Conservation (phyloP, 92 coral and sea anemone genomes). For the Epizoanthus illoricatus region DNA sequence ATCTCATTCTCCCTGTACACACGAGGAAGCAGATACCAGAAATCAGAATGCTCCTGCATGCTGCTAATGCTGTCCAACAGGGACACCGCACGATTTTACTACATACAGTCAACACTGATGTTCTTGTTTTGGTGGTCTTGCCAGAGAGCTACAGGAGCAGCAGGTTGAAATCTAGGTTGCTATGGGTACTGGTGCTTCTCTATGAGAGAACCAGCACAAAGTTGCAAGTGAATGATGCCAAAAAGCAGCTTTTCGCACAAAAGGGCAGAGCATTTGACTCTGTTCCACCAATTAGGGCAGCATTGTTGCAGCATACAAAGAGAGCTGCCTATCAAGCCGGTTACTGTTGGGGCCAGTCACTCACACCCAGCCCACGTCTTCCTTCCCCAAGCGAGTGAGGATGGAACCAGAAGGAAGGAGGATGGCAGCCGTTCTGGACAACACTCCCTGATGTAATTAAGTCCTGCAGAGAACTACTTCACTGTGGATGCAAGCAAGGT, state of each 20-base stretch:
- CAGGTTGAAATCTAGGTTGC: conserved; percentile 53
- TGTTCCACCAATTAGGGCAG: conserved; percentile 45
- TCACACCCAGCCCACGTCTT: not conserved
- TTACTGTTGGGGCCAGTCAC: conserved; percentile 26
- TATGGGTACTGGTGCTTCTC: conserved; percentile 54
- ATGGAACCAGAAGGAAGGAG: too few species aligned
- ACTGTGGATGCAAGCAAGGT: too few species aligned
- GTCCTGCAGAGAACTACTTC: too few species aligned
- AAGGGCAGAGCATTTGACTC: conserved; percentile 45
- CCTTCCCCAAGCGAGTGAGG: too few species aligned
- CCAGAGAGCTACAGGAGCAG: not conserved
- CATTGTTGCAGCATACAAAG: too few species aligned
- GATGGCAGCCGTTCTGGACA: too few species aligned
- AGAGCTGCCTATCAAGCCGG: conserved; percentile 24
- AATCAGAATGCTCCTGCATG: too few species aligned
- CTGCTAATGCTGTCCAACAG: too few species aligned
- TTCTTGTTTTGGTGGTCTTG: not conserved
- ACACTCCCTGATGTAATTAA: too few species aligned
- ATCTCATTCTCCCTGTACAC: not conserved
- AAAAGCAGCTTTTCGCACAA: conserved; percentile 56
- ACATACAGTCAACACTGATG: not conserved
- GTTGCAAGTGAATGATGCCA: conserved; percentile 36
- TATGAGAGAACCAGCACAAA: conserved; percentile 46
- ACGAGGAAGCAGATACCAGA: not conserved
- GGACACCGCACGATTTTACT: not conserved